These are phyloP conservation scores for Drosophila repletoides DNA, from an alignment of 1,140 invertebrate species.

Conservation along the genomic window DNA sequence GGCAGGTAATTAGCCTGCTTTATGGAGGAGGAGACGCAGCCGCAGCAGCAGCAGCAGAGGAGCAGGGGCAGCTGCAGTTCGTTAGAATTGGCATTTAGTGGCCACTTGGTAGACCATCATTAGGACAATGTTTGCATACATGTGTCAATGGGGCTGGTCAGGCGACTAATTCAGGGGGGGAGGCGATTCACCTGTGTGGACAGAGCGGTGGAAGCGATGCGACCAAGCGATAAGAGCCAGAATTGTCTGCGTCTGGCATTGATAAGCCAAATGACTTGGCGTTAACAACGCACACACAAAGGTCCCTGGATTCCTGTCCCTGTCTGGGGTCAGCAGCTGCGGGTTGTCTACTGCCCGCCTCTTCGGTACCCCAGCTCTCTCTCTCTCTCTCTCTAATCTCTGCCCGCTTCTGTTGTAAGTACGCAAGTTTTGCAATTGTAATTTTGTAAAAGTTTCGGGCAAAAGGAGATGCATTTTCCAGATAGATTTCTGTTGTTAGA, in stretches of 20 bases:
- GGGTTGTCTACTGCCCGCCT: constrained; percentile 1
- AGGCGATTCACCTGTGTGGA: constrained; percentile 53
- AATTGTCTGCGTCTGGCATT: constrained; percentile 79
- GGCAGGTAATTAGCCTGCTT: constrained; percentile 70
- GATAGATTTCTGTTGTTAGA: constrained; percentile 76
- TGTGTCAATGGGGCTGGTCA: constrained; percentile 38
- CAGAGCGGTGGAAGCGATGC: constrained; percentile 42
- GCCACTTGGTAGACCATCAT: constrained; percentile 54
- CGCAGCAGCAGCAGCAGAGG: neutral
- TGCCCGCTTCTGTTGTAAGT: constrained; percentile 5
- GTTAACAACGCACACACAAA: constrained; percentile 73
- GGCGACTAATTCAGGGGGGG: constrained; percentile 40
- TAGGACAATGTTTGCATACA: constrained; percentile 69
- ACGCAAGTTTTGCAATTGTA: constrained; percentile 76
- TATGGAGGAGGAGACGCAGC: neutral
- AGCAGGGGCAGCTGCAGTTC: constrained; percentile 18
- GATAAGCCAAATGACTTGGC: constrained; percentile 79
- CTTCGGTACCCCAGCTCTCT: neutral
- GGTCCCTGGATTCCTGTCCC: constrained; percentile 13
- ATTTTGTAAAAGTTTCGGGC: constrained; percentile 68
- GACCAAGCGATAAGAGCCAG: constrained; percentile 60
- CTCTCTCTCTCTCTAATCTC: neutral
- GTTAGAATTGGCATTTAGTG: constrained; percentile 62
- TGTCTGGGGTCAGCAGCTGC: constrained; percentile 24
- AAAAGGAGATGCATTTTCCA: constrained; percentile 69